Conservation (phyloP, 2,888 invertebrate species). For the Ormyrus labotus region DNA sequence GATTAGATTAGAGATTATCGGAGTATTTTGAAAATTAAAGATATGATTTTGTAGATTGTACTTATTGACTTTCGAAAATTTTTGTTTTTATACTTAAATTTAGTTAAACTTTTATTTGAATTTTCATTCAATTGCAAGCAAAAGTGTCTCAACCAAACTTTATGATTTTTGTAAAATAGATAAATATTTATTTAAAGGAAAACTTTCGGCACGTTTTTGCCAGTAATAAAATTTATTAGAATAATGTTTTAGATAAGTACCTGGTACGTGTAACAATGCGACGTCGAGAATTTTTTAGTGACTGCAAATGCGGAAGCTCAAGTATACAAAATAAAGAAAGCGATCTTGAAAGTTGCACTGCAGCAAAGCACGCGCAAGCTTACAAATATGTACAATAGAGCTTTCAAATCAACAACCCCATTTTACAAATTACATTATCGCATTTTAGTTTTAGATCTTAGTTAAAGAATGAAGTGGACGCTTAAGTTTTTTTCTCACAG, state of each 20-base stretch:
- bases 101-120: too few relatives aligned
- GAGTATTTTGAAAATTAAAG: too few relatives aligned
- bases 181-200: too few relatives aligned
- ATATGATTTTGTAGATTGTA: too few relatives aligned
- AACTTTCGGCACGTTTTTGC: too few relatives aligned
- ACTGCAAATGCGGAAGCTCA: slow-evolving; percentile 4
- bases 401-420: slow-evolving; percentile 50
- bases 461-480: slow-evolving; percentile 27
- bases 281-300: slow-evolving; percentile 33
- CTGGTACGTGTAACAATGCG: slow-evolving; percentile 29
- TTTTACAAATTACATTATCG: slow-evolving; percentile 38
- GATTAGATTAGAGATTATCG: too few relatives aligned
- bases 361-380: slow-evolving; percentile 53
- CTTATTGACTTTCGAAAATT: too few relatives aligned
- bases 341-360: slow-evolving; percentile 53
- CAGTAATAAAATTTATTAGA: too few relatives aligned
- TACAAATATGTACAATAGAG: slow-evolving; percentile 41
- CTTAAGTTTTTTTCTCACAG: slow-evolving; percentile 22
- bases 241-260: slow-evolving; percentile 35
- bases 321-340: slow-evolving; percentile 34
- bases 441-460: slow-evolving; percentile 50
- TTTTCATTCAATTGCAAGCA: too few relatives aligned
- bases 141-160: too few relatives aligned
- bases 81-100: too few relatives aligned
- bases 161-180: too few relatives aligned